Conservation (phyloP, 2,797 vertebrate species). For the Tinamus major region DNA sequence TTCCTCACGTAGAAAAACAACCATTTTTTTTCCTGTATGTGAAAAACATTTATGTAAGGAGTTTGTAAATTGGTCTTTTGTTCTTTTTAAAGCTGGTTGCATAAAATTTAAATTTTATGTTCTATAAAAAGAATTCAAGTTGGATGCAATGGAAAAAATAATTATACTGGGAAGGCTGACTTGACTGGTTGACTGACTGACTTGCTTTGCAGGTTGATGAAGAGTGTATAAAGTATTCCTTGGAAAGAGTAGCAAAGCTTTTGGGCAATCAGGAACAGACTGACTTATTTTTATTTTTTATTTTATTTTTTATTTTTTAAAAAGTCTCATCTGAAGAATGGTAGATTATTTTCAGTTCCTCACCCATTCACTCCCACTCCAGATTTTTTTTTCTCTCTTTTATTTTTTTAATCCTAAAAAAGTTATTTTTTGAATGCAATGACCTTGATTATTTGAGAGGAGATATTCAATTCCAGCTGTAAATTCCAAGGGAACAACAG, state of each 20-base stretch:
- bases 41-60: not conserved
- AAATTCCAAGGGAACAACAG: not conserved
- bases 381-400: no score
- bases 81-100: not conserved
- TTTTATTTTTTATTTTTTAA: no score
- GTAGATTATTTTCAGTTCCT: not conserved
- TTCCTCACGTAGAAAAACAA: not conserved
- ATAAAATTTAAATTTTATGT: not conserved
- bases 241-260: not conserved
- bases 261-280: not conserved
- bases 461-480: not conserved
- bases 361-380: not conserved
- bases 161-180: not conserved
- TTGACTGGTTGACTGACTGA: not conserved
- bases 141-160: not conserved
- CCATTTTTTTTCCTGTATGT: not conserved
- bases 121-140: not conserved
- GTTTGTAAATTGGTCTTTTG: not conserved
- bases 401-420: not conserved
- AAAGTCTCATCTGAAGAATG: not conserved
- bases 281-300: not conserved
- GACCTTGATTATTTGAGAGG: not conserved
- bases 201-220: not conserved
- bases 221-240: not conserved
- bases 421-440: not conserved